A percentile compares a stretch with the other conserved stretches of the same genome.
These are phyloP conservation scores for Emys orbicularis DNA, from an alignment of 2,797 vertebrate genomes.

Conservation along the genomic window DNA sequence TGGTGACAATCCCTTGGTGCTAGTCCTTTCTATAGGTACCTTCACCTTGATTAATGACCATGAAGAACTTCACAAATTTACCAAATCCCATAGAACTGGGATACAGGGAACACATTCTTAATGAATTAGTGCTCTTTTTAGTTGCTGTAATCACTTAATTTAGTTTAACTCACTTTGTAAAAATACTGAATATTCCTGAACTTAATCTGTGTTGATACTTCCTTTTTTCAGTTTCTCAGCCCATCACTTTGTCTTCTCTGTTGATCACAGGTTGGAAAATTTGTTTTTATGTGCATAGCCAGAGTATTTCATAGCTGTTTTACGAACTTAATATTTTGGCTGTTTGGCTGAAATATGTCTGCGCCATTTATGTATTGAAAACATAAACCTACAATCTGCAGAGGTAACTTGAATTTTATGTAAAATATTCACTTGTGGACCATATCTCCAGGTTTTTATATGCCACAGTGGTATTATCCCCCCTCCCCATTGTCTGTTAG, in stretches of 20 bases:
- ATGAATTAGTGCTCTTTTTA: not conserved
- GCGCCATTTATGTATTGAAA: conserved; percentile 78
- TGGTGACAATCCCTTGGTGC: not conserved
- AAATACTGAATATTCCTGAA: conserved; percentile 22
- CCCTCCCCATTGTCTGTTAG: conserved; percentile 85
- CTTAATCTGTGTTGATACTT: not conserved
- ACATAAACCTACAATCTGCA: conserved; percentile 75
- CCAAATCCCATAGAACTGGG: not conserved
- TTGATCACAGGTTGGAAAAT: conserved; percentile 76
- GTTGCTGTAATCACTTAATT: not conserved
- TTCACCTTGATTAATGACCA: not conserved
- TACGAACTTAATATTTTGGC: conserved; percentile 74
- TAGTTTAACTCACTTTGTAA: not conserved
- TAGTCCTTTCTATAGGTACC: not conserved
- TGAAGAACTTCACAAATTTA: conserved; percentile 4
- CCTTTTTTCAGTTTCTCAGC: conserved; percentile 53
- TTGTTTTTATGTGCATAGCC: conserved; percentile 57
- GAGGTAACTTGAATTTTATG: conserved; percentile 80
- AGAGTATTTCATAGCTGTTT: conserved; percentile 69
- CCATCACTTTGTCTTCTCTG: conserved; percentile 46
- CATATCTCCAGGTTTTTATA: conserved; percentile 85
- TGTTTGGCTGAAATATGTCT: conserved; percentile 78
- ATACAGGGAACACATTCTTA: not conserved
- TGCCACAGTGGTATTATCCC: conserved; percentile 79
- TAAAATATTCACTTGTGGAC: conserved; percentile 77